Evolutionary conservation across 2,797 vertebrate species (phyloP), one percentile per base, ranked within the genome.

Genomic region (Centropyge bicolor): DNA sequence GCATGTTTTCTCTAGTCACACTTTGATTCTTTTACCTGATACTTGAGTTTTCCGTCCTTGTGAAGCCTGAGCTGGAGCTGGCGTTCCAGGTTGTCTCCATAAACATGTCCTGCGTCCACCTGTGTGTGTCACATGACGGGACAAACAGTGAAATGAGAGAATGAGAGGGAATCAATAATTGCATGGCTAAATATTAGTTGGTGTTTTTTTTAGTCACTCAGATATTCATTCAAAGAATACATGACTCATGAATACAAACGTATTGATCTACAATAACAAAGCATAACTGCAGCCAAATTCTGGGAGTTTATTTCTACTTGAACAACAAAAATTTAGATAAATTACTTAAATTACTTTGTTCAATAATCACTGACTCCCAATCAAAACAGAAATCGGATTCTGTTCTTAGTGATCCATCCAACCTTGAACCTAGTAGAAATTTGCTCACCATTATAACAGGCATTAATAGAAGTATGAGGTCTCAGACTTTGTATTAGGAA

Each of bases 101-200:
- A 99, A 76, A 99, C 24, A 82, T 99, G 97, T 2, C 97, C 97
- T 0, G 97, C 97, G 70, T 99, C 98, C 83, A 99, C 97, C 98
- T 99, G 92, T 4, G 57, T 1, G 65, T 67, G 24, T 43, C 40
- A 20, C 27, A 78, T 5, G 27, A 60, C 0, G 1, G 54, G 27
- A 81, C 38, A 64, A 20, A 36, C 16, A n/a, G 43, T 14, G 0
- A 40, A 61, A 2, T 6, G 24, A 43, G 6, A 31, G 3, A 31
- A 59, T 8, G 0, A 57, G 2, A 67, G 20, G 22, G 62, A 41
- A 67, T 9, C n/a, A 20, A 68, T 45, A 8, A 27, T 31, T n/a
- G 8, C 10, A 51, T 8, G 49, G 55, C 24, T 22, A 35, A 31
- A 61, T 17, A 41, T 17, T 3, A 19, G 16, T 20, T 38, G 4